Percentiles rank a stretch among this genome's conserved stretches.
phyloP scores from a whole-genome alignment of 2,113 vertebrate genomes.

The Mesembrinibis cayennensis region DNA sequence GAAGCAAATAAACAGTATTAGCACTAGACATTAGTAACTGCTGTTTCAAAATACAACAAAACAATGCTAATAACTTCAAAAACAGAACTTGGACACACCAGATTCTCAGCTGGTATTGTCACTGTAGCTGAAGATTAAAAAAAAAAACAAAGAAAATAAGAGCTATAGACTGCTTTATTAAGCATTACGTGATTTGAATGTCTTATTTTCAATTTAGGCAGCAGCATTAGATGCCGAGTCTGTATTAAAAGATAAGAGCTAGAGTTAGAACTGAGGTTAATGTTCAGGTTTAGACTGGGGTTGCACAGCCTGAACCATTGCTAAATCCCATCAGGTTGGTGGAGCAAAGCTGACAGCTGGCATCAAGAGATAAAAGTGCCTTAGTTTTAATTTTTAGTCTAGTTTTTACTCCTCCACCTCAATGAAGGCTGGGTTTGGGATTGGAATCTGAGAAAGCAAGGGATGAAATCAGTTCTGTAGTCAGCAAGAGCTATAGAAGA shows the following conservation, averaged over 20 bases:
- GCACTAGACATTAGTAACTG: neutral
- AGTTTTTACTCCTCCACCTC: neutral
- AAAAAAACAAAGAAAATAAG: neutral
- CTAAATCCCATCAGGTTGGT: conserved; percentile 3
- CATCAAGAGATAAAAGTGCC: conserved; percentile 5
- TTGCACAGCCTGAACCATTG: neutral
- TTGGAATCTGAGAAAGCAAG: neutral
- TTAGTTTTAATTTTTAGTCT: conserved; percentile 21
- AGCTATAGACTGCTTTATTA: neutral
- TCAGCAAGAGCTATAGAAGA: neutral
- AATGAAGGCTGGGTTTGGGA: neutral
- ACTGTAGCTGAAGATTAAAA: neutral
- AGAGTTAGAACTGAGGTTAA: neutral
- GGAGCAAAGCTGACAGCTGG: conserved; percentile 16
- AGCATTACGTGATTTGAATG: neutral
- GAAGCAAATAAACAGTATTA: neutral
- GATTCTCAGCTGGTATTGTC: neutral
- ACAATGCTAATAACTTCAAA: neutral
- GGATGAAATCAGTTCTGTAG: neutral
- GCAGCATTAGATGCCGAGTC: neutral
- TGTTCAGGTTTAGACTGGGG: neutral
- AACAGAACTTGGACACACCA: neutral
- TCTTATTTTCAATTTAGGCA: neutral
- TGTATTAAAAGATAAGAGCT: conserved; percentile 22
- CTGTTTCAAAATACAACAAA: neutral